These are phyloP conservation scores for Parazoanthus darwini DNA, from an alignment of 92 coral and sea anemone species.

Conservation along the genomic window DNA sequence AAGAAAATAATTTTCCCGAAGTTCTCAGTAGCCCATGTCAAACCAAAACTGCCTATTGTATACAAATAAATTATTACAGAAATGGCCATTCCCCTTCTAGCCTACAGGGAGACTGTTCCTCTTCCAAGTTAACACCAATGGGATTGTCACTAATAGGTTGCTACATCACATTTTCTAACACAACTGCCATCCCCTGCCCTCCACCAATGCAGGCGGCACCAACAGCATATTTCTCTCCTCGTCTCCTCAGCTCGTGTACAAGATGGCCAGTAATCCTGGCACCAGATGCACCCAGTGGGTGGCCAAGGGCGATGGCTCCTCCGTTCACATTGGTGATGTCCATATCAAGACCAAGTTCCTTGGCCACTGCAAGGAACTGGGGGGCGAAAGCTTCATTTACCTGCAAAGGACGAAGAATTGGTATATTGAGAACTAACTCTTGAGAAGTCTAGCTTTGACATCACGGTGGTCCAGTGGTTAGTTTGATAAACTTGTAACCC, in stretches of 20 bases:
- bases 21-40: too few relatives aligned
- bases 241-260: conserved; percentile 84
- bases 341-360: conserved; percentile 86
- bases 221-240: conserved; percentile 75
- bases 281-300: conserved; percentile 95
- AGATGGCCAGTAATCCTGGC: conserved; percentile 92
- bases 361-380: conserved; percentile 89
- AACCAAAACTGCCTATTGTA: not conserved
- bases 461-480: too few relatives aligned
- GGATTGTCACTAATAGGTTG: not conserved
- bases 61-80: not conserved
- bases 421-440: not conserved
- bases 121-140: not conserved
- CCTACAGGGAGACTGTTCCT: not conserved
- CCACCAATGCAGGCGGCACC: conserved; percentile 99
- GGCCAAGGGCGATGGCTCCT: conserved; percentile 96
- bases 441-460: too few relatives aligned
- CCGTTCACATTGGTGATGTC: conserved; percentile 87
- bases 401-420: conserved; percentile 41
- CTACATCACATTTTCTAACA: conserved; percentile 81
- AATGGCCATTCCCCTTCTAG: not conserved
- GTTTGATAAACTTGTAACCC: too few relatives aligned
- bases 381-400: conserved; percentile 99
- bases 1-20: too few relatives aligned
- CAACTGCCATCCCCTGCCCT: conserved; percentile 95